Percentiles rank a stretch among this genome's conserved stretches.
These are phyloP conservation scores for Pemphigus obesinymphae DNA, from an alignment of 1,140 invertebrate genomes.

Conservation along the genomic window DNA sequence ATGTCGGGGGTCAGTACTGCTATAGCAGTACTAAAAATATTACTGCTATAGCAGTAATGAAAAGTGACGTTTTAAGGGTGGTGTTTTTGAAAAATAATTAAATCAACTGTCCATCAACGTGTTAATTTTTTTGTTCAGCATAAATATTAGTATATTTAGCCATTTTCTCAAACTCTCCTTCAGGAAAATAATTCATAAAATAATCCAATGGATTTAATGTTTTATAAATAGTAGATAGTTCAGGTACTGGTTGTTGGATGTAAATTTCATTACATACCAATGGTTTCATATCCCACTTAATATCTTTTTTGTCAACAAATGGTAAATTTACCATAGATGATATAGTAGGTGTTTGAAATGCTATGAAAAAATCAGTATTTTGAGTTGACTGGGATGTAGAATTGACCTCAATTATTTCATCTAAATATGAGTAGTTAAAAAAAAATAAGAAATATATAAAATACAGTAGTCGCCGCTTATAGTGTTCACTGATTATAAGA, in stretches of 20 bases:
- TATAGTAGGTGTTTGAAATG: neutral
- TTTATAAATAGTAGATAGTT: neutral
- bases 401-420: neutral
- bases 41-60: no score
- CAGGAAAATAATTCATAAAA: neutral
- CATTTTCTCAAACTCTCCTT: neutral
- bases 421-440: neutral
- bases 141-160: neutral
- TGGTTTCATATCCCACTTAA: constrained; percentile 3
- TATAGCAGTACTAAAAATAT: no score
- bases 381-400: neutral
- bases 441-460: no score
- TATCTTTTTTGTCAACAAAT: neutral
- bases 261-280: neutral
- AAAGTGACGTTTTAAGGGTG: no score
- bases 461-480: neutral
- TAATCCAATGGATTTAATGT: neutral
- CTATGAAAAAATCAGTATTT: neutral
- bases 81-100: no score
- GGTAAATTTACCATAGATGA: neutral
- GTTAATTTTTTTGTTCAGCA: no score
- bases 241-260: neutral
- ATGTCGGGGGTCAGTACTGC: no score
- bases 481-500: constrained; percentile 10
- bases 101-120: no score